Evolutionary conservation across 2,113 vertebrate genomes (phyloP), one percentile per base, ranked within the genome.

Genomic region (Piprites chloris): DNA sequence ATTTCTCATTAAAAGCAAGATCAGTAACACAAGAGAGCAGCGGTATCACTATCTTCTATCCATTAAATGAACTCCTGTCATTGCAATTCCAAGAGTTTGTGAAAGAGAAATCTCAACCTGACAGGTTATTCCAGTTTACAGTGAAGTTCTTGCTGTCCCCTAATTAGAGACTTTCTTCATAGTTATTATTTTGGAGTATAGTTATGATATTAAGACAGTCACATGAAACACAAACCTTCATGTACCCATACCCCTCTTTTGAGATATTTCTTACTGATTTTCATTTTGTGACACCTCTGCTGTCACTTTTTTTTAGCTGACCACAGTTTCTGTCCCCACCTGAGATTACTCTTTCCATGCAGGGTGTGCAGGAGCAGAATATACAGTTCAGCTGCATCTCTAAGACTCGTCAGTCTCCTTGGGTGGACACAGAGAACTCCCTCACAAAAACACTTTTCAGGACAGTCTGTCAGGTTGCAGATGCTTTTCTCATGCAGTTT

Each of bases 191-290:
- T 67, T 47, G 17, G 14, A 85, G 24, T 4, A 1, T 59, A 74
- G 37, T 35, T 73, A 24, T 5, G 8, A 59, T 44, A 91, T 78
- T 41, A 42, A 69, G 85, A 84, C 35, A 75, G 85, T 86, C 85
- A 93, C 42, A 66, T 62, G 82, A 93, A 93, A 92, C 76, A 90
- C 74, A 95, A 92, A 94, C 80, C 68, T 94, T 96, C 61, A 50
- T 59, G 44, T 35, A 74, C 26, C 41, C 49, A 32, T 67, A 44
- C 26, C 72, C 41, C 68, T 73, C 41, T 93, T 91, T 88, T 55
- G 58, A 95, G 92, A 77, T 66, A 82, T 87, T 92, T 95, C 33
- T 20, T 44, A 42, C 4, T 65, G 46, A 5, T 46, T 78, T 88
- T 65, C 9, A 2, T 75, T 72, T 68, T 87, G 75, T 82, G 42